Percentiles rank a stretch among this genome's conserved stretches.
Evolutionary conservation across 2,113 vertebrate species (phyloP).

Genomic region (Gnathonemus echidnorhynchus): DNA sequence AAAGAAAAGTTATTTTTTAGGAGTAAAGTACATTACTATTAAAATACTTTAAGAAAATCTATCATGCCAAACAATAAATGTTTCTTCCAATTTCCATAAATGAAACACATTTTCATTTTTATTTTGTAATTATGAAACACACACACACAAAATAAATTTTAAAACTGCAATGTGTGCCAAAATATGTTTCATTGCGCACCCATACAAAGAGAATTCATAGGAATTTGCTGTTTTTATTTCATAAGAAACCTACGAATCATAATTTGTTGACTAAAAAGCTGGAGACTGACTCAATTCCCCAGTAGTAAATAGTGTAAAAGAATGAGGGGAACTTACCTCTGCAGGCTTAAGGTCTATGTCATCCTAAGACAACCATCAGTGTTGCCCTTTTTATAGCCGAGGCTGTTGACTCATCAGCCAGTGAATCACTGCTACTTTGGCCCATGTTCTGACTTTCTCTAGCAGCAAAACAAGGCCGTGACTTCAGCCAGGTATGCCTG

Average conservation of each 20-base stretch:
- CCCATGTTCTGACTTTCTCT: not conserved
- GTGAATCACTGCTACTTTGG: slow-evolving; percentile 5
- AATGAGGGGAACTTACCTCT: slow-evolving; percentile 13
- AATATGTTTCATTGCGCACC: not conserved
- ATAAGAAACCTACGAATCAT: not conserved
- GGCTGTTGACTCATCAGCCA: slow-evolving; percentile 5
- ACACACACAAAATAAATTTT: not conserved
- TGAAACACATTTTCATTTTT: not conserved
- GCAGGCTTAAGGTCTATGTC: slow-evolving; percentile 8
- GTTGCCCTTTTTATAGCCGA: not conserved
- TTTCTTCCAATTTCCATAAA: not conserved
- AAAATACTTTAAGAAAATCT: not conserved
- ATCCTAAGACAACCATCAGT: not conserved
- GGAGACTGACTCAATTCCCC: not conserved
- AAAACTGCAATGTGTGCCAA: not conserved
- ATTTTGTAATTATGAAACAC: not conserved
- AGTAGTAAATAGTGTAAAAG: not conserved
- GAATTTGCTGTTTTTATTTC: not conserved
- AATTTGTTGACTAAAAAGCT: not conserved
- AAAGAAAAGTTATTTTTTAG: not conserved
- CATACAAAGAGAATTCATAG: not conserved
- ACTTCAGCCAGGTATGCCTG: not conserved
- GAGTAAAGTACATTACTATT: not conserved
- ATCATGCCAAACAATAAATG: not conserved
- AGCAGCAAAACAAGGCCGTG: not conserved